Percentiles rank a stretch among this genome's conserved stretches.
phyloP scores from a whole-genome alignment of 92 coral and sea anemone genomes.

The Phenganax subtilis region DNA sequence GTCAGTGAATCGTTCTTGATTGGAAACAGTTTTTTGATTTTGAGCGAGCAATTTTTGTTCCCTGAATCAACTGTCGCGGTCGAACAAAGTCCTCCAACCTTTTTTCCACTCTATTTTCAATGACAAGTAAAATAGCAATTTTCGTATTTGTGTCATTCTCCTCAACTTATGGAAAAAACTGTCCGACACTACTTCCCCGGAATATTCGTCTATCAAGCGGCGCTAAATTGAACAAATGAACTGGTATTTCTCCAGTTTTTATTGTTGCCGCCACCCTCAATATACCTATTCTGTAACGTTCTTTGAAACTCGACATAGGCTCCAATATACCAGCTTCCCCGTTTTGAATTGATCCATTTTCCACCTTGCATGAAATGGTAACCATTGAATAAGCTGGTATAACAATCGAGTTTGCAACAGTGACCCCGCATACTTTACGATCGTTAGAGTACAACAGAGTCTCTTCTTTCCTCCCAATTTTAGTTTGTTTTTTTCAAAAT shows the following conservation, averaged over 20 bases:
- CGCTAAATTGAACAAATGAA: slow-evolving; percentile 22
- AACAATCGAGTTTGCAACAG: neutral
- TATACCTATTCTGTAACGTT: slow-evolving; percentile 37
- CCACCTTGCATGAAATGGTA: slow-evolving; percentile 33
- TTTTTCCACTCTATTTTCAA: slow-evolving; percentile 3
- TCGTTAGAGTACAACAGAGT: no score
- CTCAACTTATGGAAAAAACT: slow-evolving; percentile 36
- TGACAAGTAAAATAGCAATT: slow-evolving; percentile 18
- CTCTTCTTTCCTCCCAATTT: no score
- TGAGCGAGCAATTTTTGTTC: neutral
- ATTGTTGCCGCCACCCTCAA: slow-evolving; percentile 35
- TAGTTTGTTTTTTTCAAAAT: no score
- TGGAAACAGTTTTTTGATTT: slow-evolving; percentile 28
- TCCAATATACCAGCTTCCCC: slow-evolving; percentile 19
- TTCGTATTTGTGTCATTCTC: slow-evolving; percentile 19
- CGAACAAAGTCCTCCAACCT: slow-evolving; percentile 31
- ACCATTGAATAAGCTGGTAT: slow-evolving; percentile 33
- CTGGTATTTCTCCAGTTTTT: slow-evolving; percentile 38
- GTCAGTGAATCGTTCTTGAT: slow-evolving; percentile 32
- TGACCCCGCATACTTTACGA: no score
- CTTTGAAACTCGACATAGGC: slow-evolving; percentile 30
- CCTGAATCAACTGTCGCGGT: neutral
- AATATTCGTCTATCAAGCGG: neutral
- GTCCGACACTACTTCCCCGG: slow-evolving; percentile 44
- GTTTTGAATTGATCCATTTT: slow-evolving; percentile 15